Conservation (phyloP, 2,113 vertebrate genomes). For the Cygnus buccinator region DNA sequence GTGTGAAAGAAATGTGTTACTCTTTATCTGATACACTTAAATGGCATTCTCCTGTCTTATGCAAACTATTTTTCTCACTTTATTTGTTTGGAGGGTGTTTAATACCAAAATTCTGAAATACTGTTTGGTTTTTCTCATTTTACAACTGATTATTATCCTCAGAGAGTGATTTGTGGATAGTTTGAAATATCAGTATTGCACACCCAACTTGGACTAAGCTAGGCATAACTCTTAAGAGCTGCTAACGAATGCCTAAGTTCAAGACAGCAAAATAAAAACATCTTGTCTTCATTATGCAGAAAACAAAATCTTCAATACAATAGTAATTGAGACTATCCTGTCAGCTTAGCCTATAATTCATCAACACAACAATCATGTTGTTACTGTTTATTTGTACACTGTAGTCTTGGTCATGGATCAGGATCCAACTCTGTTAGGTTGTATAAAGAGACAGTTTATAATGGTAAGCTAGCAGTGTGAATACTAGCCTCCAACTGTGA, state of each 20-base stretch:
- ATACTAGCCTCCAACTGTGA: background rate
- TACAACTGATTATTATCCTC: background rate
- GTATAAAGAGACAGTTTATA: background rate
- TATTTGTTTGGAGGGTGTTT: background rate
- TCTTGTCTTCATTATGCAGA: background rate
- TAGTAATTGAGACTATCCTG: slow-evolving; percentile 14
- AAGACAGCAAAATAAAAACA: background rate
- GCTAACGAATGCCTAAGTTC: background rate
- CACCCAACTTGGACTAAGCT: background rate
- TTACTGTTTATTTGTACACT: background rate
- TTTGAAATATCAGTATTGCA: background rate
- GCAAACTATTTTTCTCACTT: background rate
- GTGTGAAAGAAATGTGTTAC: background rate
- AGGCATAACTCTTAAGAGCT: background rate
- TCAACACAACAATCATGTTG: background rate
- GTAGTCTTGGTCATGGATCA: slow-evolving; percentile 11
- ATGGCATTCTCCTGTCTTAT: background rate
- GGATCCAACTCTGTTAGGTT: background rate
- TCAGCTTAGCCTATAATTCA: background rate
- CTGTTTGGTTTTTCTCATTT: slow-evolving; percentile 17
- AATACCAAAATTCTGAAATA: slow-evolving; percentile 32
- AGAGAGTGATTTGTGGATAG: background rate
- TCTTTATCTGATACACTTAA: background rate
- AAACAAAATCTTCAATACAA: background rate
- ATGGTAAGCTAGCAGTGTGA: background rate